Base-by-base conservation (phyloP, 2,888 invertebrate species). In the Eustalomyia histrio region DNA sequence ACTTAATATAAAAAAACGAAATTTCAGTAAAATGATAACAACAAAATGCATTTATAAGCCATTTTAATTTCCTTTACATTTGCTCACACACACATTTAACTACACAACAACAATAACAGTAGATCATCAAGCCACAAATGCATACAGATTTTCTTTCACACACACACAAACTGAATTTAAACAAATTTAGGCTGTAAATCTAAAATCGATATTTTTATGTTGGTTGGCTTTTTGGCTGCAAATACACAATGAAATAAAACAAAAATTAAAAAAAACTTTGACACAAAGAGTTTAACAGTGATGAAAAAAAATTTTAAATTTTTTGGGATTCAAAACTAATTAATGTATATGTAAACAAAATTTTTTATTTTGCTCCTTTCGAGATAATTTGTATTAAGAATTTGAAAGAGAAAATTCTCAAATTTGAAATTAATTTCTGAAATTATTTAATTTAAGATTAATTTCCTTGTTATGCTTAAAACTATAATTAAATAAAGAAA, bases 171-270 rank as follows among this genome's bases (percentile, higher is more conserved):
- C 60, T 60, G 58, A 10, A 74, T 73, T 57, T 64, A 52, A 68
- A 68, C 43, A 43, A 69, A 68, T 69, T 69, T 79, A 74, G 74
- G 79, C 68, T 53, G 74, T 65, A 79, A 74, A 79, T 79, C 69
- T 69, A 69, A 74, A 79, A 79, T 79, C 79, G 69, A 79, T 79
- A 69, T 74, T n/a, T 3, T 12, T 79, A 60, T 74, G 52, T 47
- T 53, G 64, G 74, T 71, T 74, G 55, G 43, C 47, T 43, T 65
- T 79, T 67, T 16, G 58, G 47, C 61, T 52, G 35, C 17, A 61
- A 52, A 60, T 43, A 18, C 53, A 57, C 14, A 47, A 47, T 47
- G 14, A n/a, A 47, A 47, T n/a, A 47, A 2, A 14, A 39, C 39
- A 39, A 8, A 39, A 39, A 2, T 39, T 14, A 1, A 12, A n/a